Evolutionary conservation across 2,113 vertebrate species (phyloP), one percentile per base, ranked within the genome.

Genomic region (Oreotragus oreotragus): DNA sequence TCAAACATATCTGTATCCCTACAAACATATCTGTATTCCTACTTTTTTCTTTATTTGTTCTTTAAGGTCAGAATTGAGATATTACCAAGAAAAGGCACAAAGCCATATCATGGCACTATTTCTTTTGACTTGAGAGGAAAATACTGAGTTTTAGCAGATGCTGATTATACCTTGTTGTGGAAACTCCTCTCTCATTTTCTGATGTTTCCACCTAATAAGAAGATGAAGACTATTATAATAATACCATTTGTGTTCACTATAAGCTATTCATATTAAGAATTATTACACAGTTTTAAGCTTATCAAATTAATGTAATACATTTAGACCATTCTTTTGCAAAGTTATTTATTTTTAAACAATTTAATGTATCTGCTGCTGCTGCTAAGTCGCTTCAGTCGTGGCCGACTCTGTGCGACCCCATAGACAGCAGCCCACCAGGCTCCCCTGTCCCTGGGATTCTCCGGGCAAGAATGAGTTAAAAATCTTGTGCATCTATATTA

Each of bases 41-140:
- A 93, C 94, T 96, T 95, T 96, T 97, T 96, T 70, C 96, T 97
- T 10, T 81, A 3, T 64, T 91, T 89, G 39, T 33, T 66, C 96
- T 92, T 89, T 70, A 4, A 94, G 97, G 97, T 97, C 94, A 98
- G 95, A 96, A 97, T 93, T 96, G 97, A 98, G 97, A 98, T 83
- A 97, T 97, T 98, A 95, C 96, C 97, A 96, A 96, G 88, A 90
- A 97, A 98, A 98, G 98, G 97, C 98, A 98, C 98, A 93, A 7
- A 92, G 83, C 87, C 92, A 47, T 95, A 76, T n/a, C 96, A 94
- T 95, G 94, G 80, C 97, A 62, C 23, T 36, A 57, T 49, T 25
- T 83, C 27, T 96, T 95, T 98, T 97, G 91, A 96, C 89, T 96
- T 94, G 84, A 91, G 96, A 93, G 96, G 98, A 97, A 97, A 87